phyloP scores from a whole-genome alignment of 2,113 vertebrate species.

The Bungarus multicinctus region DNA sequence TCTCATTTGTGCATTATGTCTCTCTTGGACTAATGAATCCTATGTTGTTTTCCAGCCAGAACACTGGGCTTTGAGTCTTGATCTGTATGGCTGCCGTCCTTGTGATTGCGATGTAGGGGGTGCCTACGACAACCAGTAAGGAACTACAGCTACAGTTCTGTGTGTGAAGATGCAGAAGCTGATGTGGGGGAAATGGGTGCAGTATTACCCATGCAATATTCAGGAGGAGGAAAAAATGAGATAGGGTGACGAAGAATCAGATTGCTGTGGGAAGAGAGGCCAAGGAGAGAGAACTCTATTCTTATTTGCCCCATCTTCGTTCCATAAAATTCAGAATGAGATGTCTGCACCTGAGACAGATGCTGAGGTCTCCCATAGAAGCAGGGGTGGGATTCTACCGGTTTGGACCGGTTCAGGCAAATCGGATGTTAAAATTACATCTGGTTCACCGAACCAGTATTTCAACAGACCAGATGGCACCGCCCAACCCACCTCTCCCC shows the following conservation, averaged over 20 bases:
- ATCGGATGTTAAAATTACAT: too few species aligned
- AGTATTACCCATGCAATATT: neutral
- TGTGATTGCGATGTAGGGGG: conserved; percentile 88
- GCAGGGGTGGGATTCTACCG: too few species aligned
- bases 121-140: conserved; percentile 80
- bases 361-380: neutral
- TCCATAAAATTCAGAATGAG: neutral
- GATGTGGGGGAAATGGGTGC: neutral
- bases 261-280: neutral
- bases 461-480: too few species aligned
- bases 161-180: neutral
- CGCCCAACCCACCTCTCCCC: too few species aligned
- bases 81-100: conserved; percentile 76
- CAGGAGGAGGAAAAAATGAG: neutral
- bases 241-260: neutral
- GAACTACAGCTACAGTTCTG: neutral
- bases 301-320: neutral
- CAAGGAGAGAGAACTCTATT: neutral
- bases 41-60: conserved; percentile 65
- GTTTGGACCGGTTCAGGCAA: too few species aligned
- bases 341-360: neutral
- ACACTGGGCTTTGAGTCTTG: conserved; percentile 85
- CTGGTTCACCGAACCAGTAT: too few species aligned
- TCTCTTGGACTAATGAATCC: neutral
- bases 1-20: neutral